Base-by-base conservation (phyloP, 2,888 invertebrate species). In the Brenthis hecate region DNA sequence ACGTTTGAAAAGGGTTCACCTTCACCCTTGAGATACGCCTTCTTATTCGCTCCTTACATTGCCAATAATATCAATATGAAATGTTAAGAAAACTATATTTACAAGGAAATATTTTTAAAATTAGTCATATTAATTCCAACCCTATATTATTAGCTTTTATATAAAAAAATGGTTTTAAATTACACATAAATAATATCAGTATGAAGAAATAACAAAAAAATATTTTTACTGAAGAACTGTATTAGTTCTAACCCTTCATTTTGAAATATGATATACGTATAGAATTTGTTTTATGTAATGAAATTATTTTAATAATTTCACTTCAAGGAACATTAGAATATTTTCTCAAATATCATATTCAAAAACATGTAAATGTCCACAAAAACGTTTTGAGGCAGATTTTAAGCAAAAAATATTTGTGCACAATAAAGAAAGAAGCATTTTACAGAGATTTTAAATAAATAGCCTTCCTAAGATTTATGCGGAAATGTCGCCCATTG, bases 1-100 rank as follows among this genome's bases (percentile, higher is more conserved):
- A 61, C 53, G 36, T 16, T 28, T 61, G 61, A 61, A 53, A 50
- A 61, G 51, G 51, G 61, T 53, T 19, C 61, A 61, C 36, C 61
- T 61, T 61, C 36, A 50, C n/a, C 16, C 61, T 53, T 36, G n/a
- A 28, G 58, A 48, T 43, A 51, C 50, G 50, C 53, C 16, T 61
- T 36, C 51, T n/a, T 53, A 51, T n/a, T 51, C 51, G 8, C 14
- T 51, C 11, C 36, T 43, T 43, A 60, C 28, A 50, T 60, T 60
- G n/a, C 48, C 48, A 50, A 60, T 60, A 60, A 48, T 13, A 60
- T 48, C 23, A 48, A 13, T 14, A 48, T 48, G 58, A 60, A 47
- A 48, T n/a, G 58, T 48, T 48, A 23, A 47, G 57, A 23, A 58
- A 58, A 23, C 13, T 23, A 58, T 58, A 23, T 47, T 0, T 3